Evolutionary conservation across 2,888 invertebrate genomes (phyloP).

Genomic region (Ectropis crepuscularia): DNA sequence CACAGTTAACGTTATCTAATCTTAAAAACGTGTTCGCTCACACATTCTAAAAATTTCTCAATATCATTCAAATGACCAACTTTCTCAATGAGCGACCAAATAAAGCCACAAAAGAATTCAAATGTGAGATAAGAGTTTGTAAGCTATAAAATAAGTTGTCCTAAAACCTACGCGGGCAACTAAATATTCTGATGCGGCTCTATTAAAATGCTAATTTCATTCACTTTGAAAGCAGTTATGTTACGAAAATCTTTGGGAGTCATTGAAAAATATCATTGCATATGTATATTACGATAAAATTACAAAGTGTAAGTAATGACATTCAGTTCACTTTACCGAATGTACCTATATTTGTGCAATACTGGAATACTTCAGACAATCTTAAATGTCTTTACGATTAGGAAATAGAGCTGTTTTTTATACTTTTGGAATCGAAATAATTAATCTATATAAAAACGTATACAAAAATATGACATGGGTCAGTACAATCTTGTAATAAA

Average conservation of each 20-base stretch:
- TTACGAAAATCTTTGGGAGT: slow-evolving; percentile 41
- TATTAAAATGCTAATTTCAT: slow-evolving; percentile 57
- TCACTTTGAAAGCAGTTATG: slow-evolving; percentile 53
- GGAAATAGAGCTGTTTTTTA: no score
- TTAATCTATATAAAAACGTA: no score
- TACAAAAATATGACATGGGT: no score
- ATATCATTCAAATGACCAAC: slow-evolving; percentile 28
- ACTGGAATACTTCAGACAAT: no score
- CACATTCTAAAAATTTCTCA: slow-evolving; percentile 13
- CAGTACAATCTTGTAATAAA: no score
- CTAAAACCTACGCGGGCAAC: slow-evolving; percentile 36
- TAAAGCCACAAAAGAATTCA: slow-evolving; percentile 31
- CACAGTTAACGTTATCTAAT: slow-evolving; percentile 5
- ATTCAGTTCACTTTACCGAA: no score
- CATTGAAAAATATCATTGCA: not conserved
- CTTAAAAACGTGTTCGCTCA: slow-evolving; percentile 4
- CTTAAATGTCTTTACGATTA: no score
- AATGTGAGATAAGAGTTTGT: slow-evolving; percentile 33
- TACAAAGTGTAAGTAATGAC: no score
- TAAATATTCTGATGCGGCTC: slow-evolving; percentile 25
- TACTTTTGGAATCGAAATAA: no score
- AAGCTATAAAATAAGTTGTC: slow-evolving; percentile 33
- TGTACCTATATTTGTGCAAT: no score
- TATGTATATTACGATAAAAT: no score
- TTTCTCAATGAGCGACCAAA: slow-evolving; percentile 29